Conservation (phyloP, 2,113 vertebrate species). For the Thunnus thynnus region DNA sequence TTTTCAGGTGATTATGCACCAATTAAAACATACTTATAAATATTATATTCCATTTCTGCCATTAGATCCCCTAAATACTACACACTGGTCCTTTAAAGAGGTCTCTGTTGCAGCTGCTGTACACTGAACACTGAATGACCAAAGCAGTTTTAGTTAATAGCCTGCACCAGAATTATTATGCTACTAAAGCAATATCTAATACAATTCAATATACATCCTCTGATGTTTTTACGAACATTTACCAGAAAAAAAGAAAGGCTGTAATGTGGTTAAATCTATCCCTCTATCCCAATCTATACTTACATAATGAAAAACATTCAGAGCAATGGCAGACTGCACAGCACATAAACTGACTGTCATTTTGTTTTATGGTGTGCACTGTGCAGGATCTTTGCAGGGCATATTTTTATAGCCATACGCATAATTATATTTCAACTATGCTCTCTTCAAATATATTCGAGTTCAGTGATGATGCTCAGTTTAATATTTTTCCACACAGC, state of each 20-base stretch:
- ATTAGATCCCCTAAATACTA: too few relatives aligned
- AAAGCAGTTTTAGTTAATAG: too few relatives aligned
- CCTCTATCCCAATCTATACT: background rate
- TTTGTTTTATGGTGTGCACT: background rate
- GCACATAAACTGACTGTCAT: background rate
- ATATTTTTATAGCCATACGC: background rate
- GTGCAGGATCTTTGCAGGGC: background rate
- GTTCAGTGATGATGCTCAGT: background rate
- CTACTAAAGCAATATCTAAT: too few relatives aligned
- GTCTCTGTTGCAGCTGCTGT: background rate
- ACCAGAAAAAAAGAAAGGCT: too few relatives aligned
- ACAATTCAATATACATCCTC: too few relatives aligned
- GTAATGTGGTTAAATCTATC: too few relatives aligned
- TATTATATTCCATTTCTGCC: too few relatives aligned
- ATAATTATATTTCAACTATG: background rate
- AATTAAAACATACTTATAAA: too few relatives aligned
- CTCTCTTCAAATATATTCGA: conserved; percentile 10
- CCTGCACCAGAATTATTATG: too few relatives aligned
- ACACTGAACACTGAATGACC: background rate
- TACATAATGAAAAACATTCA: background rate
- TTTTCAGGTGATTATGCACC: too few relatives aligned
- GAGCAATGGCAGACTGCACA: background rate
- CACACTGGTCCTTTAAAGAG: background rate
- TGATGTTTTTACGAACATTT: too few relatives aligned
- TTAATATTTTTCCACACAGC: background rate